Base-by-base conservation (phyloP, 2,797 vertebrate species). In the Anableps anableps region DNA sequence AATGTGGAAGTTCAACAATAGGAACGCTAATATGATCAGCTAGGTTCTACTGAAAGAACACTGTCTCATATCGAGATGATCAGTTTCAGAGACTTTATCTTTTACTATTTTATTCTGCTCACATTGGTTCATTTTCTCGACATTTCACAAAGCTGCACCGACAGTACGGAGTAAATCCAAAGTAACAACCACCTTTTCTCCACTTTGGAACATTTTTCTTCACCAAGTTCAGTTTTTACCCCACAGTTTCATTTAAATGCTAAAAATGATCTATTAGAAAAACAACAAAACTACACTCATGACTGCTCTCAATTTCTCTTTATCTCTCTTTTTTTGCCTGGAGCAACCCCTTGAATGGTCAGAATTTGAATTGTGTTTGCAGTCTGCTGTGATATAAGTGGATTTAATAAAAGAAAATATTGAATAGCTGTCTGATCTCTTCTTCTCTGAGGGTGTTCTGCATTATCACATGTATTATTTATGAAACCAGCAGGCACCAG, bases 201-300 rank as follows among this genome's bases (percentile, higher is more conserved):
- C 23, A 8, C 72, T 93, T 93, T 92, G 82, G 80, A 79, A 72
- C 82, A 91, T 86, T 81, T n/a, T 55, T 73, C 80, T 19, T 76
- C 80, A 81, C 36, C 70, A 1, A 74, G 55, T 75, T 83, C 70
- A 45, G 21, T 74, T 23, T 82, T 77, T 50, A 36, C 47, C 80
- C 76, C 75, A 88, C 88, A 76, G 84, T 90, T 91, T 82, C 31
- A 84, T 88, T 88, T 86, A 64, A 83, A 68, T 79, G 64, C 60
- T 82, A 48, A 77, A 84, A 86, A 85, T 64, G 50, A 34, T 77
- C 73, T 86, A 43, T 8, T 47, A 45, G 71, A 51, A 60, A 82
- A 83, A 80, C 71, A 90, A 88, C 79, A 88, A 86, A 89, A 53
- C 43, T 70, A 41, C 50, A 76, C 75, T 78, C 68, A 80, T 78